Percentiles rank a stretch among this genome's conserved stretches.
phyloP scores from a whole-genome alignment of 2,797 vertebrate species.

The Silurus lanzhouensis region DNA sequence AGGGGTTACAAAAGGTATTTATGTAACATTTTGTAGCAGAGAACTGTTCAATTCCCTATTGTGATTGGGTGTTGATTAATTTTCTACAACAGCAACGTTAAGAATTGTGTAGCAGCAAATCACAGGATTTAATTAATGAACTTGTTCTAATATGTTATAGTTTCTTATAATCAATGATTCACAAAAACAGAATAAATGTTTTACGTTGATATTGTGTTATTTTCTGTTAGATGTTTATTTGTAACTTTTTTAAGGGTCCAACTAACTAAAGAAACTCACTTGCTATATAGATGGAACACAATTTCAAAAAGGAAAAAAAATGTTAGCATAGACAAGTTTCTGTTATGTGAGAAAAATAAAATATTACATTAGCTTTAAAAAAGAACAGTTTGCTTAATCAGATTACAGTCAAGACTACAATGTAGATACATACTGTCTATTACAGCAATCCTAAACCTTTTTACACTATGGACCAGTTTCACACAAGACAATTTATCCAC shows the following conservation, averaged over 20 bases:
- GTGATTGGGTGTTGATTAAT: neutral
- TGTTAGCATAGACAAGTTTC: neutral
- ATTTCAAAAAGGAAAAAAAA: neutral
- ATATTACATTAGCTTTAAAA: neutral
- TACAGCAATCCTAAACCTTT: no score
- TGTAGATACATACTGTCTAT: neutral
- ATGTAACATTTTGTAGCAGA: neutral
- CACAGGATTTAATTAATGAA: neutral
- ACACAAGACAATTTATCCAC: no score
- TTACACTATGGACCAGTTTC: no score
- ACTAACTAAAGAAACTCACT: neutral
- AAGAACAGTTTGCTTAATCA: no score
- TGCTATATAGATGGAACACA: neutral
- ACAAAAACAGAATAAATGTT: neutral
- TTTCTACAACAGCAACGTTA: neutral
- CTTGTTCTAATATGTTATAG: neutral
- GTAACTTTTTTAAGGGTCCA: neutral
- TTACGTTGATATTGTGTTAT: neutral
- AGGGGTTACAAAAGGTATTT: neutral
- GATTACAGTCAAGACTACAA: neutral
- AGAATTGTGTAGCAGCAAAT: neutral
- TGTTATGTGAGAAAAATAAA: neutral
- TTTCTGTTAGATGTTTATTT: neutral
- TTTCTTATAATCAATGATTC: neutral
- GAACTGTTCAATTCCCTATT: neutral